Evolutionary conservation across 2,797 vertebrate species (phyloP), one percentile per base, ranked within the genome.

Genomic region (Tarsius wallacei): DNA sequence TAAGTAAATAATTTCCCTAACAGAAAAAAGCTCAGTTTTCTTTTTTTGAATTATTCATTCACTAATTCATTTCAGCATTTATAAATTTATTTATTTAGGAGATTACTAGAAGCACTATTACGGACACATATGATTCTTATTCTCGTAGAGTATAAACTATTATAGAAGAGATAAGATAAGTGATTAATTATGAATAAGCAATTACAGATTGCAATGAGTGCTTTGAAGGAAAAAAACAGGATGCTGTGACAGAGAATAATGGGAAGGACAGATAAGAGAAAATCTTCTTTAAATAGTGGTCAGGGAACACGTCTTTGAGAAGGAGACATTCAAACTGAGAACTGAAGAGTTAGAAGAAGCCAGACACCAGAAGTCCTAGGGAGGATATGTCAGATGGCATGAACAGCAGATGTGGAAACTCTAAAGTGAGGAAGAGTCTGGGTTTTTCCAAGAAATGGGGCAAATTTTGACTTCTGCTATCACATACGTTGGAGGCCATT

Each of bases 11-110:
- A 74, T 90, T 90, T 88, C 33, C 68, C n/a, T 59, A 22, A 78
- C 86, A 93, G 51, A 80, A 83, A 86, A 73, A 92, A 90, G 70
- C 28, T 28, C 14, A 24, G 7, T 83, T 94, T 83, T 97, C 42
- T 70, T 73, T 93, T 42, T 80, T 53, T 74, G 7, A 96, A 90
- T 95, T 93, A 91, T 84, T 97, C 31, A 93, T 90, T 86, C 47
- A 80, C 19, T 92, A 94, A 83, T 95, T 96, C 31, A 92, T 90
- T 92, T 92, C 17, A 53, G 31, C 17, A 64, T 71, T 73, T 71
- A 64, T 77, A 77, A 77, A 76, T 86, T 74, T 51, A 70, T 95
- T 73, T 57, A 93, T 17, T 63, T 78, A 49, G 93, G 66, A 87
- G 82, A 42, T 84, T 80, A 17, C n/a, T 59, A 87, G 94, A 94